These are phyloP conservation scores for Orthosia gracilis DNA, from an alignment of 2,888 invertebrate species.

Conservation along the genomic window DNA sequence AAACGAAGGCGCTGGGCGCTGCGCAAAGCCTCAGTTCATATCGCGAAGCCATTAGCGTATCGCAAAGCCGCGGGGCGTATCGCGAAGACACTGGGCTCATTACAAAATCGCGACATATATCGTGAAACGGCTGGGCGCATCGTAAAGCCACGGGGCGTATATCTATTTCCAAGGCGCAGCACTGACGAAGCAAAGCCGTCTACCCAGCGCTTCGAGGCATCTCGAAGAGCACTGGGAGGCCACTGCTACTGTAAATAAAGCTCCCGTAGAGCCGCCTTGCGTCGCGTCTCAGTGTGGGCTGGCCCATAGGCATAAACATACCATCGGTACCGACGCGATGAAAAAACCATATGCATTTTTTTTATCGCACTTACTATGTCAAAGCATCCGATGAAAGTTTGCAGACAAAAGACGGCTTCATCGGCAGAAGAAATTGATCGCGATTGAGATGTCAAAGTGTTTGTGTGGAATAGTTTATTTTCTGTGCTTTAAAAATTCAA, in stretches of 20 bases:
- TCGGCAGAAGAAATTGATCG: background rate
- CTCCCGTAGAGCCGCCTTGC: background rate
- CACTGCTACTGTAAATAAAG: background rate
- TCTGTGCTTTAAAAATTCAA: background rate
- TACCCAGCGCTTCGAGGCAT: background rate
- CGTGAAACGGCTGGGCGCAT: no score
- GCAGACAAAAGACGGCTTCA: background rate
- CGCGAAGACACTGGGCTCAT: no score
- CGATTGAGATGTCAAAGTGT: background rate
- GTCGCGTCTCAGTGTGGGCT: background rate
- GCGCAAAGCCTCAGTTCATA: no score
- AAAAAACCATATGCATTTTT: slow-evolving; percentile 10
- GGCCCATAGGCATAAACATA: slow-evolving; percentile 12
- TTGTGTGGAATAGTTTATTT: background rate
- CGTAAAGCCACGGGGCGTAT: background rate
- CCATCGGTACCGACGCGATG: slow-evolving; percentile 3
- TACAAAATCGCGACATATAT: no score
- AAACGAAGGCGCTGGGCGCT: no score
- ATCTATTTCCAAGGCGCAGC: background rate
- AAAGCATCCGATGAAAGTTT: slow-evolving; percentile 25
- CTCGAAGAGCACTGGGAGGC: background rate
- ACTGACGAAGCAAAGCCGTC: background rate
- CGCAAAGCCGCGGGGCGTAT: no score
- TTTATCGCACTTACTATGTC: slow-evolving; percentile 13
- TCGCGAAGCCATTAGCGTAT: no score